Base-by-base conservation (phyloP, 1,140 invertebrate species). In the Andricus grossulariae region DNA sequence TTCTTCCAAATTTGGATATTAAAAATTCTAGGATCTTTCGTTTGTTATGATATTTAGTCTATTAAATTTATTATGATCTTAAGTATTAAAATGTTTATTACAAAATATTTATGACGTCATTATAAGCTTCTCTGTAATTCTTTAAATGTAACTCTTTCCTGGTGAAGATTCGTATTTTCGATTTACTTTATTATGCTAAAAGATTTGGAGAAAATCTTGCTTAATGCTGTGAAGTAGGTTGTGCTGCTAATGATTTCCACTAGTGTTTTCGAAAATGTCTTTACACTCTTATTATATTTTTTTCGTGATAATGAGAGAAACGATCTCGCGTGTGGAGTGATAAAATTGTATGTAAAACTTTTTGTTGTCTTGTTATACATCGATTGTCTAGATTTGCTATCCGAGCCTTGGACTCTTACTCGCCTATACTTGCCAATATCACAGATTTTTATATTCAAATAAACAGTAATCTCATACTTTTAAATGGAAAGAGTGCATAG, bases 211-310 rank as follows among this genome's bases (percentile, higher is more conserved):
- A 66, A 60, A 66, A 66, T 66, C 60, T 66, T 66, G 25, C 60
- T 66, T 66, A n/a, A 66, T 66, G 60, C 60, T 66, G 60, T 66
- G 60, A 66, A 66, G 60, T 66, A 66, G 60, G 60, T 66, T 66
- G 60, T 66, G 60, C 60, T 66, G 60, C 60, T 39, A 66, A 66
- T 66, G 39, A 66, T 66, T 66, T 39, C 57, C 60, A 66, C 60
- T 66, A 66, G 60, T 66, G 60, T 32, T 66, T 66, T 66, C 21
- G 60, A 66, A 66, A 66, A 39, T 39, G 13, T n/a, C n/a, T 32
- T 66, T 32, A 39, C 21, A 66, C 25, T 45, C 10, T 32, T 32
- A 39, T 39, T 12, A 15, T 16, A 16, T 45, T 45, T 66, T 60
- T 25, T 66, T 66, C 25, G 25, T 66, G 60, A 66, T 66, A 66